These are phyloP conservation scores for Callospermophilus lateralis DNA, from an alignment of 2,113 vertebrate genomes.

Conservation along the genomic window DNA sequence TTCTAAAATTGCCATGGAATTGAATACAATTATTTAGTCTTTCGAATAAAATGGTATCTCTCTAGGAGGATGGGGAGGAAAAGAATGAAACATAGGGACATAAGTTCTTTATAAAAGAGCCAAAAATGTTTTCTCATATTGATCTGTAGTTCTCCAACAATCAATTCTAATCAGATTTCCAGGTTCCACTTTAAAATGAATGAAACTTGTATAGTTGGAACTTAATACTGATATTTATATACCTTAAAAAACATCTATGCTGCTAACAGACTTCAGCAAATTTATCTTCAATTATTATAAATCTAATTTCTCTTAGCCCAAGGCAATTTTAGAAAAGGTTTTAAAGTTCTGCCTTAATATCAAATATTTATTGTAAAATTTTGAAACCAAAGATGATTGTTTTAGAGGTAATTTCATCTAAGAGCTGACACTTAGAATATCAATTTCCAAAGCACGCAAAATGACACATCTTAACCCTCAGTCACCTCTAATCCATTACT, in stretches of 20 bases:
- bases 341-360: conserved; percentile 56
- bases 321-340: conserved; percentile 51
- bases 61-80: background rate
- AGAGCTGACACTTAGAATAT: background rate
- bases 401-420: conserved; percentile 60
- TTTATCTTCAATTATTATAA: conserved; percentile 5
- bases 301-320: background rate
- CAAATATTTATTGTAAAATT: conserved; percentile 33
- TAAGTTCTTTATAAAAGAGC: background rate
- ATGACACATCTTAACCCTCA: background rate
- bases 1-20: background rate
- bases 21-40: background rate
- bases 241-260: conserved; percentile 8
- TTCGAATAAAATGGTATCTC: background rate
- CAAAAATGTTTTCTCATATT: background rate
- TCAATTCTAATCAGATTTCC: conserved; percentile 57
- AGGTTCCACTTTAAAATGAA: conserved; percentile 6
- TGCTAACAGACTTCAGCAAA: background rate
- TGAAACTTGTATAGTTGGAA: background rate
- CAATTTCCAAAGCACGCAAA: conserved; percentile 8
- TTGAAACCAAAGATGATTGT: conserved; percentile 12
- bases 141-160: conserved; percentile 31
- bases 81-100: background rate
- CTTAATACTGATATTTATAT: background rate
- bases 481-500: conserved; percentile 39